Base-by-base conservation (phyloP, 2,888 invertebrate species). In the Lasioglossum vierecki region DNA sequence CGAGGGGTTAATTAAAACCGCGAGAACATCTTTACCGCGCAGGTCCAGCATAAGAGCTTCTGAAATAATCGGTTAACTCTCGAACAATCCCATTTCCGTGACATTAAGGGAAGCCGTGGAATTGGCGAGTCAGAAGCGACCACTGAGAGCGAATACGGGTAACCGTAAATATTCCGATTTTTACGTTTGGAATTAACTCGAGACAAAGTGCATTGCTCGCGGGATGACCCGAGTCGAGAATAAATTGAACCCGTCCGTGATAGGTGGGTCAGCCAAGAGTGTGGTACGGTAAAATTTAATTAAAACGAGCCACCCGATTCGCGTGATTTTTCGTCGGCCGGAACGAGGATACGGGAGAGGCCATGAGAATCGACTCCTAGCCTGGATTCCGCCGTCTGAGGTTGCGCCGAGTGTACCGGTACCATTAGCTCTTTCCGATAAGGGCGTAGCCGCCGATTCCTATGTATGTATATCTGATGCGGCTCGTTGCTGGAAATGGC, bases 281-380 rank as follows among this genome's bases (percentile, higher is more conserved):
- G 22, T 44, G 46, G 26, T 72, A 53, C 63, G 71, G 80, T 60
- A 73, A 81, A 77, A 75, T 78, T 83, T 57, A 84, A 89, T 89
- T 89, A 89, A 89, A 89, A 85, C 83, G 79, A 88, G 77, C 79
- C 78, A 39, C 39, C 76, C 85, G 89, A 83, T 81, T 78, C 74
- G 74, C 66, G 53, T 70, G 88, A 91, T 92, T 92, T 91, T 91
- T 92, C 90, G 90, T 79, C 85, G 85, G 81, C 80, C 89, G 88
- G 88, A 90, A 92, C 91, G 91, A 91, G 88, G 88, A 88, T 89
- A 88, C 82, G 82, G 84, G 85, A 86, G 90, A 88, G 91, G 91
- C 91, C 92, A 92, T 92, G 92, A 91, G 92, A 92, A 92, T 90
- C 90, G 85, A 87, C 88, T 87, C 85, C 85, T 90, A 91, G 90